These are phyloP conservation scores for Argyresthia albistria DNA, from an alignment of 2,888 invertebrate genomes.

Conservation along the genomic window DNA sequence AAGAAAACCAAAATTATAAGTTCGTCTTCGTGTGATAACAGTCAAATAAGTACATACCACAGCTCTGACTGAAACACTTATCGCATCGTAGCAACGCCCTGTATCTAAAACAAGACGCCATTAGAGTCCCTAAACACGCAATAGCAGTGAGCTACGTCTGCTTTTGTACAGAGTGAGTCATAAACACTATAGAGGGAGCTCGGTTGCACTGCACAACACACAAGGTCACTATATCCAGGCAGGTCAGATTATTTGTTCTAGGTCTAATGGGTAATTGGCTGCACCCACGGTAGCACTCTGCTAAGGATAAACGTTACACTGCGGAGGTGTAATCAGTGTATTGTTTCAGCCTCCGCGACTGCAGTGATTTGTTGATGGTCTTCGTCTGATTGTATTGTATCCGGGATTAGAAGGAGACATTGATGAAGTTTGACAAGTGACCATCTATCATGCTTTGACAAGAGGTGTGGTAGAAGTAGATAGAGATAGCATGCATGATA, in stretches of 20 bases:
- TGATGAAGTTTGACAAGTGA: no score
- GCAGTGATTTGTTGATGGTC: slow-evolving; percentile 24
- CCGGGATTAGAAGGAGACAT: slow-evolving; percentile 13
- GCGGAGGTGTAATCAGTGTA: slow-evolving; percentile 45
- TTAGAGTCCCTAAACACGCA: no score
- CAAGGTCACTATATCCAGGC: slow-evolving; percentile 10
- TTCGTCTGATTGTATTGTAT: slow-evolving; percentile 22
- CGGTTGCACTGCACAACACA: neutral
- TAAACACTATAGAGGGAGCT: neutral
- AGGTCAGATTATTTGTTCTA: slow-evolving; percentile 46
- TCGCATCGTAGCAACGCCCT: no score
- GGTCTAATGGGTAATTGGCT: slow-evolving; percentile 22
- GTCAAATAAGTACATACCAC: no score
- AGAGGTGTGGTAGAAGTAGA: no score
- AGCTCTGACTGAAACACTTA: no score
- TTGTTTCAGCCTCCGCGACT: slow-evolving; percentile 39
- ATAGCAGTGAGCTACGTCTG: no score
- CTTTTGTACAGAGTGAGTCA: neutral
- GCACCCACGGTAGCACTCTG: slow-evolving; percentile 1
- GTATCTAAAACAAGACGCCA: no score
- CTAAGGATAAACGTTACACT: slow-evolving; percentile 1
- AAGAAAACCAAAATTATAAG: no score
- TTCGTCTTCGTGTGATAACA: no score
- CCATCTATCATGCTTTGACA: no score
- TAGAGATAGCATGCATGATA: no score